phyloP scores from a whole-genome alignment of 1,140 invertebrate species.

The Apis laboriosa region DNA sequence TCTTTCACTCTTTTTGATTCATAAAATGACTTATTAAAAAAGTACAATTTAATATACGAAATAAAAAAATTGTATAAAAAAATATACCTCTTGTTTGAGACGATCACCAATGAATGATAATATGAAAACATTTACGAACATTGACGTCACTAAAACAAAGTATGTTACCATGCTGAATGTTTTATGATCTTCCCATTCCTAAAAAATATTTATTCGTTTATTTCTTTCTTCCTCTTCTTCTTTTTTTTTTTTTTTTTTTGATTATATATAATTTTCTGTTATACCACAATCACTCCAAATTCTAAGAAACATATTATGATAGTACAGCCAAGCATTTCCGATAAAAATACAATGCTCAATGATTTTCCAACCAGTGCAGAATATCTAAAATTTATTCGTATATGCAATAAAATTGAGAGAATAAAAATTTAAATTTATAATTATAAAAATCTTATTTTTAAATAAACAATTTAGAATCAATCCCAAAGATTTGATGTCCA shows the following conservation, averaged over 20 bases:
- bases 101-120: constrained; percentile 72
- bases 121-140: constrained; percentile 72
- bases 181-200: constrained; percentile 74
- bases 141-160: constrained; percentile 69
- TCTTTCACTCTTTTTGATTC: constrained; percentile 55
- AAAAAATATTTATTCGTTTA: background rate
- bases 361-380: constrained; percentile 72
- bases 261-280: background rate
- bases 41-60: background rate
- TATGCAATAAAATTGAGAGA: no score
- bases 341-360: constrained; percentile 73
- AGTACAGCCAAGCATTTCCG: constrained; percentile 76
- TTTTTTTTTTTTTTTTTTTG: background rate
- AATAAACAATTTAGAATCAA: no score
- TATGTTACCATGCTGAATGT: constrained; percentile 69
- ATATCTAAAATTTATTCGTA: constrained; percentile 65
- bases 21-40: background rate
- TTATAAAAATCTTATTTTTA: no score
- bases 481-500: no score
- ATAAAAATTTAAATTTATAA: no score
- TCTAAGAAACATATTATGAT: constrained; percentile 77
- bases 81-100: constrained; percentile 70
- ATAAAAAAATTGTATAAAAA: background rate
- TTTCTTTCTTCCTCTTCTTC: no score
- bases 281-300: constrained; percentile 73